Conservation (phyloP, 2,888 invertebrate genomes). For the Drosophila pseudotalamancana region DNA sequence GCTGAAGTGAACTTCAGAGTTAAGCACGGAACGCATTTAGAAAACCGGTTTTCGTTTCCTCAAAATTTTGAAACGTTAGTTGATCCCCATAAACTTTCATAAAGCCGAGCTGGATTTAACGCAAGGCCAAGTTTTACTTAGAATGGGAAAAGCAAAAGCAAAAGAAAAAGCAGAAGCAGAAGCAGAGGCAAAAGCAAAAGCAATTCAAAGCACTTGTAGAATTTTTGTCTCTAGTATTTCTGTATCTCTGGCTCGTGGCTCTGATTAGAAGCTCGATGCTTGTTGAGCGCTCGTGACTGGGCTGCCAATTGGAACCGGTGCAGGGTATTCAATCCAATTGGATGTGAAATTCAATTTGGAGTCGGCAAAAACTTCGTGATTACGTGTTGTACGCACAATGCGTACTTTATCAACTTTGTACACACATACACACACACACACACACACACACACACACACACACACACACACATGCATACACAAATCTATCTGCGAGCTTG, state of each 20-base stretch:
- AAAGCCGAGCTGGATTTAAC: constrained; percentile 15
- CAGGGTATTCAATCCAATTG: constrained; percentile 21
- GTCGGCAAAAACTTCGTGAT: constrained; percentile 18
- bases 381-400: constrained; percentile 24
- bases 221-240: constrained; percentile 2
- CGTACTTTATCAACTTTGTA: constrained; percentile 17
- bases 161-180: background rate
- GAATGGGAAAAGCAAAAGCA: background rate
- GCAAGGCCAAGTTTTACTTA: constrained; percentile 31
- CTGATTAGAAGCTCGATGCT: constrained; percentile 15
- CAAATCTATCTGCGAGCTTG: constrained; percentile 26
- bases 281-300: constrained; percentile 18
- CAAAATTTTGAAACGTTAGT: constrained; percentile 27
- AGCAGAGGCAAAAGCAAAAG: background rate
- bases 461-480: background rate
- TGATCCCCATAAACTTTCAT: constrained; percentile 19
- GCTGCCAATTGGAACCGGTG: constrained; percentile 18
- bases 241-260: background rate
- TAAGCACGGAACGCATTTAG: constrained; percentile 32
- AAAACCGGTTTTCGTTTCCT: constrained; percentile 41
- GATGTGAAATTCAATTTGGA: constrained; percentile 26
- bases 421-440: too few species aligned
- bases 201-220: constrained; percentile 5
- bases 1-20: constrained; percentile 52
- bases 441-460: too few species aligned